Evolutionary conservation across 2,797 vertebrate species (phyloP).

Genomic region (Delichon dasypus): DNA sequence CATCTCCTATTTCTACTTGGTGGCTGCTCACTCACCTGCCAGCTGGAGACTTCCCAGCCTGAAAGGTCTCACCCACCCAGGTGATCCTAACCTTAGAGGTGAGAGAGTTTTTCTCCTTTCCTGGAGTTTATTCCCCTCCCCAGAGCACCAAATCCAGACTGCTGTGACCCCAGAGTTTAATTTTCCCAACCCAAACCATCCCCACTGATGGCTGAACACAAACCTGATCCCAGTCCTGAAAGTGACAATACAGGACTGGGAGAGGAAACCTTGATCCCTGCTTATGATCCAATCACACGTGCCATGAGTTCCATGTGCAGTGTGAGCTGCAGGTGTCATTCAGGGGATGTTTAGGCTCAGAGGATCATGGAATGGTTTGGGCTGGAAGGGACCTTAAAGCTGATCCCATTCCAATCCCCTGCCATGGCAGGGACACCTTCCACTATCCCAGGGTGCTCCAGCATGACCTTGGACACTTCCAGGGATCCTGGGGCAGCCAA

Average conservation of each 20-base stretch:
- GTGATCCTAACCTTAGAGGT: neutral
- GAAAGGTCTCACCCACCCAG: neutral
- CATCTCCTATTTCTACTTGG: neutral
- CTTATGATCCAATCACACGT: fast-evolving
- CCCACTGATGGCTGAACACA: neutral
- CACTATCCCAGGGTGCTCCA: neutral
- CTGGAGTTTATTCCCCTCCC: neutral
- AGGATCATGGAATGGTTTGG: neutral
- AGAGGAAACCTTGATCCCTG: neutral
- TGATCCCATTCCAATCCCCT: neutral
- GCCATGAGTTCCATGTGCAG: fast-evolving
- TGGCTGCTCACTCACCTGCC: neutral
- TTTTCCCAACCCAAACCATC: neutral
- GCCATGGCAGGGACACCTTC: neutral
- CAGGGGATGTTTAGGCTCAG: neutral
- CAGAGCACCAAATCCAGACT: neutral
- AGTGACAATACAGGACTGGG: neutral
- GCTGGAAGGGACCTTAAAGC: neutral
- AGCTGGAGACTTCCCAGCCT: neutral
- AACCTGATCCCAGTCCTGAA: neutral
- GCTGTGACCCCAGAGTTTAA: fast-evolving
- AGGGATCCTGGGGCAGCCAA: neutral
- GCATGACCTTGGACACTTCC: neutral
- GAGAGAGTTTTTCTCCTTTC: neutral
- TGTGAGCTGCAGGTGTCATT: neutral